A percentile compares a stretch with the other conserved stretches of the same genome.
phyloP scores from a whole-genome alignment of 64 coral and sea anemone species.

The Exaiptasia diaphana region DNA sequence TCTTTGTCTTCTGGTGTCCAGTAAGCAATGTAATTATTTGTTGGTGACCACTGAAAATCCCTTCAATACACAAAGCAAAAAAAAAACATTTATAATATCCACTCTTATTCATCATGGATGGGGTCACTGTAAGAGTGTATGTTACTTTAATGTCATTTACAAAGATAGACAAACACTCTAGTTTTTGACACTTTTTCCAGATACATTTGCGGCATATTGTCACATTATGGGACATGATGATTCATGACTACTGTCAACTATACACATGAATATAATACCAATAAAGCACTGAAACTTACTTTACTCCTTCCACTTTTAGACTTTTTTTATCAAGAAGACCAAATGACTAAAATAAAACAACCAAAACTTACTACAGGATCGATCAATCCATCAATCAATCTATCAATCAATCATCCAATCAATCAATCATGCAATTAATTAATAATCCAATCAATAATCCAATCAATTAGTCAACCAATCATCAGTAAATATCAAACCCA shows the following conservation, averaged over 20 bases:
- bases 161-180: too few relatives aligned
- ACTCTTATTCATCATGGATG: too few relatives aligned
- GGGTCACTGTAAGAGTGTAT: too few relatives aligned
- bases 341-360: constrained; percentile 73
- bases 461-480: not conserved
- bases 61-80: constrained; percentile 16
- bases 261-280: too few relatives aligned
- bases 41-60: constrained; percentile 96
- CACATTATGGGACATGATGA: too few relatives aligned
- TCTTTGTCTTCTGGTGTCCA: constrained; percentile 94
- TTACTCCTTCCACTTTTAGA: constrained; percentile 87
- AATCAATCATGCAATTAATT: not conserved
- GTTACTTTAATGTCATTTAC: too few relatives aligned
- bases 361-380: too few relatives aligned
- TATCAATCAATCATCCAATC: too few relatives aligned
- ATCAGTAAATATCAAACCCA: not conserved
- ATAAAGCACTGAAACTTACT: constrained; percentile 45
- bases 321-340: constrained; percentile 95
- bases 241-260: too few relatives aligned
- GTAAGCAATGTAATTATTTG: constrained; percentile 77
- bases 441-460: not conserved
- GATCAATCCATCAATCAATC: too few relatives aligned
- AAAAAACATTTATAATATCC: not conserved
- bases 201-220: too few relatives aligned
- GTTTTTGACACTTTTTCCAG: too few relatives aligned